Percentiles rank a stretch among this genome's conserved stretches.
Conservation (phyloP, 2,888 invertebrate genomes). For the Temnothorax rugatulus region DNA sequence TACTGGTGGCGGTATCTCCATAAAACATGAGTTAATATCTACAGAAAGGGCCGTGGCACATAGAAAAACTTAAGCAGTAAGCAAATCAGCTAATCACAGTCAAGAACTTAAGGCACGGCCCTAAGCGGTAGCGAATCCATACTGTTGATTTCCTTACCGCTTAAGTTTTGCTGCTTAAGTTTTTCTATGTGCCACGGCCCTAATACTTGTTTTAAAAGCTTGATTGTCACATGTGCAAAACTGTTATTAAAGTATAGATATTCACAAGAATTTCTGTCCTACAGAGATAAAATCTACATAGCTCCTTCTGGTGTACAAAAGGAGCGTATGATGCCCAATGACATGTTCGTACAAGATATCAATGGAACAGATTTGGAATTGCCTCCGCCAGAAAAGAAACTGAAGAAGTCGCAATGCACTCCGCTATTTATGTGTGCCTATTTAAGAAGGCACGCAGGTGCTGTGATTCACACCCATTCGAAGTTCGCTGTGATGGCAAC, state of each 20-base stretch:
- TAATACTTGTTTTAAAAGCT: background rate
- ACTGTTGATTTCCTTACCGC: no score
- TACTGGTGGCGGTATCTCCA: slow-evolving; percentile 98
- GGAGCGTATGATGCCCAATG: slow-evolving; percentile 94
- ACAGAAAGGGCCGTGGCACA: no score
- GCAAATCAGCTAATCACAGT: no score
- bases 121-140: no score
- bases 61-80: no score
- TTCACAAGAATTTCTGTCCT: slow-evolving; percentile 42
- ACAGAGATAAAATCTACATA: slow-evolving; percentile 95
- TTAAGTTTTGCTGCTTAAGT: no score
- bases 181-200: slow-evolving; percentile 22
- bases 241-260: background rate
- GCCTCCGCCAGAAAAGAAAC: slow-evolving; percentile 92
- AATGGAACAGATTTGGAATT: slow-evolving; percentile 92
- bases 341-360: slow-evolving; percentile 96
- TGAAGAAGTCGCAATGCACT: slow-evolving; percentile 98
- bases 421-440: slow-evolving; percentile 98
- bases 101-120: no score
- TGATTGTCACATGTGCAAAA: background rate
- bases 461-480: slow-evolving; percentile 98
- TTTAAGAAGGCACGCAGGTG: slow-evolving; percentile 92
- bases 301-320: slow-evolving; percentile 99
- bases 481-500: slow-evolving; percentile 96
- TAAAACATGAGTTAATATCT: slow-evolving; percentile 90